Conservation (phyloP, 2,797 vertebrate genomes). For the Dipus sagitta region DNA sequence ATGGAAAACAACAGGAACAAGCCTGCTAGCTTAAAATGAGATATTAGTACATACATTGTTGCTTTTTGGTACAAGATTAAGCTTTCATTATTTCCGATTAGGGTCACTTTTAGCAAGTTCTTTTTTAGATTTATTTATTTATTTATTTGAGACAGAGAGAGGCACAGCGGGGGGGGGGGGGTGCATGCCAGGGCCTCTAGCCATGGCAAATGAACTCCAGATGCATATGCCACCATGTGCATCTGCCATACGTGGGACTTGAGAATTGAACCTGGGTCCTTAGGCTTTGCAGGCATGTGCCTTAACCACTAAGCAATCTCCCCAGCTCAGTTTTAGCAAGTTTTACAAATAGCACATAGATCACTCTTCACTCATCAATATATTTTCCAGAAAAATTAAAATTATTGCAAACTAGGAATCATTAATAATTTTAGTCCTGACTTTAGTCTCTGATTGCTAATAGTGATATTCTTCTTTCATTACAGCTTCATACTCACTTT, state of each 20-base stretch:
- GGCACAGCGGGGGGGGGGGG: too few relatives aligned
- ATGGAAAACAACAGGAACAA: constrained; percentile 59
- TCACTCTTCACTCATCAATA: neutral
- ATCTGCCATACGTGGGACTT: too few relatives aligned
- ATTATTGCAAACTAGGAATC: neutral
- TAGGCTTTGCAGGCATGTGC: too few relatives aligned
- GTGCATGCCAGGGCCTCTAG: too few relatives aligned
- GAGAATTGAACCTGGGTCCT: too few relatives aligned
- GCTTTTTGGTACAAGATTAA: neutral
- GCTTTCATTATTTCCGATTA: neutral
- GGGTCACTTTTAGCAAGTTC: neutral
- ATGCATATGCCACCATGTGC: too few relatives aligned
- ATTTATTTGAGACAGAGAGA: too few relatives aligned
- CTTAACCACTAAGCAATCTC: too few relatives aligned
- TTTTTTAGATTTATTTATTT: too few relatives aligned
- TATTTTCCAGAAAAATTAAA: neutral
- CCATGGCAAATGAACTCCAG: too few relatives aligned
- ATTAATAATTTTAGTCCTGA: neutral
- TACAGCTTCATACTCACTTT: neutral
- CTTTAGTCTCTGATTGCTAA: neutral
- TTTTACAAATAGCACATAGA: neutral
- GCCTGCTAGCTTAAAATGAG: constrained; percentile 24
- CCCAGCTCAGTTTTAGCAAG: neutral
- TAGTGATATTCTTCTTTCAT: neutral
- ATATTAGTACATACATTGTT: neutral